Base-by-base conservation (phyloP, 2,888 invertebrate genomes). In the Ophion slaviceki region DNA sequence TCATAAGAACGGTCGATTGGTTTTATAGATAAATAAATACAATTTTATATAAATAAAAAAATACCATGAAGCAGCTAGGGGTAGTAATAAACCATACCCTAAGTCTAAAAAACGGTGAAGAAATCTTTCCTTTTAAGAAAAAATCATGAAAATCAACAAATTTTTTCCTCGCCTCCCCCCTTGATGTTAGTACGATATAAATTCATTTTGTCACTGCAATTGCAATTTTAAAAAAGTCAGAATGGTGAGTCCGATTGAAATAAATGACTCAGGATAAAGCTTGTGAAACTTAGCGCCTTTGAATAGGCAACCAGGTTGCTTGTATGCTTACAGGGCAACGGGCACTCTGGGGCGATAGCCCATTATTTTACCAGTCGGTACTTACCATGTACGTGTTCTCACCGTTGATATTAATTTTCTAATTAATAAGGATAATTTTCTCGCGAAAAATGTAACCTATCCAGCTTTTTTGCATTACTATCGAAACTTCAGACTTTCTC, bases 241-340 rank as follows among this genome's bases (percentile, higher is more conserved):
- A 10, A 28, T 40, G 10, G 11, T 24, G n/a, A 74, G 14, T 17
- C 61, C 6, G 14, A 40, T 67, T 28, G 36, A 61, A 72, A 72
- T 64, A 67, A 77, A 77, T 14, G 45, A 62, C n/a, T 40, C 28
- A n/a, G 20, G 24, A 66, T 20, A 45, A 2, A 17, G 24, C 14
- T 59, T 7, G 28, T 28, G n/a, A 14, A 53, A 17, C 14, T 17
- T 1, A 53, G 57, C 83, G 36, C 83, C 83, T 70, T 10, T 7
- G 14, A 17, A 11, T 79, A 84, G 74, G 83, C 83, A 84, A 84
- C 75, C 70, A 11, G 32, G 2, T 32, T 2, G 17, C n/a, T 68
- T 14, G 20, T 20, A 71, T 5, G 83, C 57, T n/a, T 47, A 45
- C 64, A 0, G 66, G 17, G 40, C 28, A 70, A 40, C 83, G 45